Evolutionary conservation across 1,140 invertebrate species (phyloP), one percentile per base, ranked within the genome.

Genomic region (Eupristina koningsbergeri): DNA sequence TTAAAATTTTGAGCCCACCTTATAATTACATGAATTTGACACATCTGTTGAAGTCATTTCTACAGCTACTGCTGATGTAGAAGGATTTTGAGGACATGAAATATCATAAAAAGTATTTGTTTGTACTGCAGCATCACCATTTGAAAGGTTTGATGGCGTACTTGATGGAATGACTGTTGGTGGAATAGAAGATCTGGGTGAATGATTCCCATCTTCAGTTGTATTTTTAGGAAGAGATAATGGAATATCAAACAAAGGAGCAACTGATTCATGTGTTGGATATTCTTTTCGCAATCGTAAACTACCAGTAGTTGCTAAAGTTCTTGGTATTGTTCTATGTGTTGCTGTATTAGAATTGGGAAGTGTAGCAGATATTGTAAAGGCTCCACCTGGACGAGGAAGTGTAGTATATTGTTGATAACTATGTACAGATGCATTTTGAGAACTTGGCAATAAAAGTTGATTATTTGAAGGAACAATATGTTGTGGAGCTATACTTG

Each of bases 271-370:
- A 85, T 90, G 89, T n/a, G 84, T 86, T 39, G 85, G 84, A 74
- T 90, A 90, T 67, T 90, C 90, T 47, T 86, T 84, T 75, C 88
- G 71, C 11, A 90, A 81, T 63, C 88, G 86, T 6, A 89, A 85
- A 86, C 89, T 91, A 0, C 90, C 89, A 80, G 90, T 92, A 6
- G 91, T 92, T 2, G 90, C 90, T 36, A 92, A 75, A 74, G 89
- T 93, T 63, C 92, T 89, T 34, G 93, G 93, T 61, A 94, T 93
- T 3, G 93, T 93, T 31, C 93, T 90, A 86, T 93, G 93, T 1
- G 89, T 87, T 9, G 87, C 87, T 22, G 89, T 83, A 63, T 81
- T 88, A 0, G 91, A 88, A 87, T 89, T 92, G 9, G 90, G 88
- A 71, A 92, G 79, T n/a, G 88, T 91, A 1, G 91, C 88, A 11